phyloP scores from a whole-genome alignment of 2,888 invertebrate species.

The Amphipoea oculea region DNA sequence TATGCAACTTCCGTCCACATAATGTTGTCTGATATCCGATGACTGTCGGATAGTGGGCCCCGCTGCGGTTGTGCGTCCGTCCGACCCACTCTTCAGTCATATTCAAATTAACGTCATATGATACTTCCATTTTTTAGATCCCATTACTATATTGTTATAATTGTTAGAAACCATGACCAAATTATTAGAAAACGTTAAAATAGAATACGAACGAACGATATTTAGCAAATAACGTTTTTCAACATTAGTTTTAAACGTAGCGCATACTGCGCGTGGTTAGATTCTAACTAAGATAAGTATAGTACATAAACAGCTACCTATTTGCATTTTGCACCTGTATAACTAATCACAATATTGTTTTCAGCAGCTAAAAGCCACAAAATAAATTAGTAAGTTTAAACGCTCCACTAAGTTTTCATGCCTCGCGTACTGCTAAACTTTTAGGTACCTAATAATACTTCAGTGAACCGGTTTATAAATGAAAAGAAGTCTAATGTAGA shows the following conservation, averaged over 20 bases:
- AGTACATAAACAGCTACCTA: conserved; percentile 10
- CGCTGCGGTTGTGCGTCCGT: conserved; percentile 81
- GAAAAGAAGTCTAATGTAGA: not conserved
- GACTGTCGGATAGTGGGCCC: conserved; percentile 72
- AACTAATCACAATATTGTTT: conserved; percentile 38
- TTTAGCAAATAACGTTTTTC: conserved; percentile 6
- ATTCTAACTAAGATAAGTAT: not conserved
- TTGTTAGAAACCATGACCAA: not conserved
- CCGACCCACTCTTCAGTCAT: conserved; percentile 66
- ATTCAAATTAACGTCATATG: conserved; percentile 59
- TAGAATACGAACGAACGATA: too few relatives aligned
- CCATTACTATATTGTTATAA: not conserved
- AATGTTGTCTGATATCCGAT: conserved; percentile 84
- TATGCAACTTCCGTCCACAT: conserved; percentile 86
- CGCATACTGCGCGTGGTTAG: not conserved
- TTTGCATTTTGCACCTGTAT: conserved; percentile 42
- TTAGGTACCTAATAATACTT: conserved; percentile 30
- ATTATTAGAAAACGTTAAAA: not conserved
- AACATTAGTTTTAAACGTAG: not conserved
- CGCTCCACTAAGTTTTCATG: conserved; percentile 24
- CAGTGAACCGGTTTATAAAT: conserved; percentile 13
- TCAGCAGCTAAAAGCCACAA: conserved; percentile 28
- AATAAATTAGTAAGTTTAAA: conserved; percentile 34
- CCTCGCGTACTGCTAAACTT: conserved; percentile 23
- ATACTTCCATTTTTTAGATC: conserved; percentile 29